phyloP scores from a whole-genome alignment of 2,797 vertebrate species.

The Pogoniulus pusillus region DNA sequence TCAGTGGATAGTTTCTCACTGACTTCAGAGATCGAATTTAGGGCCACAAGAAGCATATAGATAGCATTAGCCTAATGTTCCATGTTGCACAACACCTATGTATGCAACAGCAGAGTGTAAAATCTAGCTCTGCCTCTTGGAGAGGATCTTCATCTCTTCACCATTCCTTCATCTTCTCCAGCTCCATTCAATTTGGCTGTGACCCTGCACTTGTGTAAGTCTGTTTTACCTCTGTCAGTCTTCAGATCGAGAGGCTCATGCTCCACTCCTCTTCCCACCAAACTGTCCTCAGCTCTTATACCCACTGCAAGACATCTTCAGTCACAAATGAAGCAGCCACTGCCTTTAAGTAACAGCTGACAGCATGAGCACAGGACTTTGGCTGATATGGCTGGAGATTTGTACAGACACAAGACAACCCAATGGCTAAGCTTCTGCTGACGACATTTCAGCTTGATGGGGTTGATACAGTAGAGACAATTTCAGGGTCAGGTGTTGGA shows the following conservation, averaged over 20 bases:
- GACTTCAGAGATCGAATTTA: too few species aligned
- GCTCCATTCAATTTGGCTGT: rapidly evolving
- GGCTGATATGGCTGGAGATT: rapidly evolving
- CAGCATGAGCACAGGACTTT: rapidly evolving
- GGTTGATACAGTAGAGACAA: rapidly evolving
- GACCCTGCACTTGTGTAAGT: rapidly evolving
- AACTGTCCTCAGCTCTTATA: background rate
- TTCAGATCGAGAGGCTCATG: background rate
- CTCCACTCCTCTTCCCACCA: background rate
- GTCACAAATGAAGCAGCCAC: background rate
- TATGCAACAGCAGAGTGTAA: background rate
- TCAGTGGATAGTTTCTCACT: background rate
- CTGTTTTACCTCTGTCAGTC: background rate
- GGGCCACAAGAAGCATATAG: background rate
- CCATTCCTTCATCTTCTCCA: background rate
- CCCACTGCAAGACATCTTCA: background rate
- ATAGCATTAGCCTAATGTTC: background rate
- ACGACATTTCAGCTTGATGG: background rate
- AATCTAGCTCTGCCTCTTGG: background rate
- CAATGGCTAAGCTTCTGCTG: background rate
- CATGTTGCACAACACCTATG: background rate
- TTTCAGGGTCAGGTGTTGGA: background rate
- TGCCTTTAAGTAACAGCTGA: background rate
- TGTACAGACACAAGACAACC: background rate
- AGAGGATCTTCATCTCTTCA: background rate